Percentiles rank a stretch among this genome's conserved stretches.
Evolutionary conservation across 2,888 invertebrate species (phyloP).

Genomic region (Muscina levida): DNA sequence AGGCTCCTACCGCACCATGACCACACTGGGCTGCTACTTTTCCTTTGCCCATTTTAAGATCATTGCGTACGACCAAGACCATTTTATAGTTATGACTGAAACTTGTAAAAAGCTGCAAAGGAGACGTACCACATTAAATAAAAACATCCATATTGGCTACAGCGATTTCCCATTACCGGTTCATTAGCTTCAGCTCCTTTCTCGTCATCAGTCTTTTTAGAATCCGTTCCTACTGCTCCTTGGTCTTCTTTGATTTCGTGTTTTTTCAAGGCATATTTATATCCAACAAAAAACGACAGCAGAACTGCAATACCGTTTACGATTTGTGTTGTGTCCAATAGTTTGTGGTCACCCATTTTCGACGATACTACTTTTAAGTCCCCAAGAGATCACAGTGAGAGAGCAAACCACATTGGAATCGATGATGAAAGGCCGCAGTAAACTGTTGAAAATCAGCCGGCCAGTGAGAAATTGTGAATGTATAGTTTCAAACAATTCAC

Average conservation of each 20-base stretch:
- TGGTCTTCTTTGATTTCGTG: slow-evolving; percentile 69
- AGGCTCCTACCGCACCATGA: slow-evolving; percentile 95
- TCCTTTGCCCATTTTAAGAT: slow-evolving; percentile 96
- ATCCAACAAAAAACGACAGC: slow-evolving; percentile 79
- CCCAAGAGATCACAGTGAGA: slow-evolving; percentile 16
- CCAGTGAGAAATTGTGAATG: slow-evolving; percentile 16
- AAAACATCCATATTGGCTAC: too few relatives aligned
- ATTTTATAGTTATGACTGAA: slow-evolving; percentile 86
- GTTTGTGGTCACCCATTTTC: slow-evolving; percentile 74
- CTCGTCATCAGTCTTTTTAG: slow-evolving; percentile 14
- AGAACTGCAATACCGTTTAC: slow-evolving; percentile 79
- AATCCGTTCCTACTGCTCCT: neutral
- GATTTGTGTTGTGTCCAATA: slow-evolving; percentile 77
- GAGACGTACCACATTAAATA: neutral
- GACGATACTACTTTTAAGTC: neutral
- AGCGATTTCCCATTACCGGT: too few relatives aligned
- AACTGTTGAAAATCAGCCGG: slow-evolving; percentile 10
- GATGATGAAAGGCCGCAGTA: neutral
- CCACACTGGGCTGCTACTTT: slow-evolving; percentile 96
- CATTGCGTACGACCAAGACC: slow-evolving; percentile 92
- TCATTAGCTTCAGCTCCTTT: slow-evolving; percentile 55
- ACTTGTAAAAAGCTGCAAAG: slow-evolving; percentile 71
- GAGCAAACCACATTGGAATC: slow-evolving; percentile 43
- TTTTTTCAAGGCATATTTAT: slow-evolving; percentile 77
- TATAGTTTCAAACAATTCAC: neutral